Percentiles rank a stretch among this genome's conserved stretches.
phyloP scores from a whole-genome alignment of 2,113 vertebrate species.

The Sebastes fasciatus region DNA sequence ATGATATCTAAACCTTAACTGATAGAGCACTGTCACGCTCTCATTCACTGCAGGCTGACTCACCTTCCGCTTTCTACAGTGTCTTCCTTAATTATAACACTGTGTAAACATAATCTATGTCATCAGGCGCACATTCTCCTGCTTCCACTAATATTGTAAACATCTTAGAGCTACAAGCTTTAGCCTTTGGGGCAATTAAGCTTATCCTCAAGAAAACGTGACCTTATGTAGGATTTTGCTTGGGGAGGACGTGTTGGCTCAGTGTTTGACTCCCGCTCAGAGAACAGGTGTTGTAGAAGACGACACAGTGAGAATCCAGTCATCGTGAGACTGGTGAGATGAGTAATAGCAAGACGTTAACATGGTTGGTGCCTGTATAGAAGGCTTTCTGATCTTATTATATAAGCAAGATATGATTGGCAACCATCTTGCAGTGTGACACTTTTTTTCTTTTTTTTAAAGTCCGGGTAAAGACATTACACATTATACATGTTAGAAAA shows the following conservation, averaged over 20 bases:
- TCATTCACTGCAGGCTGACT: not conserved
- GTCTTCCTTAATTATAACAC: not conserved
- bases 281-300: not conserved
- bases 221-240: no score
- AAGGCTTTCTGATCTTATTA: conserved; percentile 20
- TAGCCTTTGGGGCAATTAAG: no score
- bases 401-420: conserved; percentile 22
- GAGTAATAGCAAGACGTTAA: conserved; percentile 7
- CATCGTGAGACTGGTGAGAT: not conserved
- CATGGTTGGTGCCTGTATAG: not conserved
- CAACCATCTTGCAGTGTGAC: conserved; percentile 5
- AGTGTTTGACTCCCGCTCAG: no score
- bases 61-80: not conserved
- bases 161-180: no score
- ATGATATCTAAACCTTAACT: not conserved
- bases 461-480: no score
- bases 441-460: no score
- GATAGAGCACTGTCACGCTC: not conserved
- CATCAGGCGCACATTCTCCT: no score
- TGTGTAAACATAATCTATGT: no score
- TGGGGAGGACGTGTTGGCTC: no score
- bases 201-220: no score
- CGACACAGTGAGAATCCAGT: not conserved
- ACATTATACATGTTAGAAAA: no score
- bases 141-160: no score